phyloP scores from a whole-genome alignment of 2,797 vertebrate genomes.

The Lacerta agilis region DNA sequence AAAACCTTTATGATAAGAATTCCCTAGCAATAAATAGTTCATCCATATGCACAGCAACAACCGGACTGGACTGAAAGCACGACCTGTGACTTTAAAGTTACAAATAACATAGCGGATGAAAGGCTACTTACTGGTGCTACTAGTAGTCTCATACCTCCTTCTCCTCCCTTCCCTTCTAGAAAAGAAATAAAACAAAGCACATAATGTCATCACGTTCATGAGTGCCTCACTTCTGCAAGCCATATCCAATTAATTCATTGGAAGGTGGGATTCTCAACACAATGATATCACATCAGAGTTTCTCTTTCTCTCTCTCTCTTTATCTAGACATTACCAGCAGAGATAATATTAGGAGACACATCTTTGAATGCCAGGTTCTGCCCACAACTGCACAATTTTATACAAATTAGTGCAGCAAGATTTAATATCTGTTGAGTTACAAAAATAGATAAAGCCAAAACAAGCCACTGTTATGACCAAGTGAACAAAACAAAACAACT shows the following conservation, averaged over 20 bases:
- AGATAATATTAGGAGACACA: not conserved
- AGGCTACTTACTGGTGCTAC: not conserved
- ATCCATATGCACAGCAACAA: not conserved
- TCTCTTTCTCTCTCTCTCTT: not conserved
- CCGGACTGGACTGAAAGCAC: not conserved
- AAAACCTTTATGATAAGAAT: not conserved
- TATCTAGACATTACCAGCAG: not conserved
- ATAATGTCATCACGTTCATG: not conserved
- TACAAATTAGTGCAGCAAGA: not conserved
- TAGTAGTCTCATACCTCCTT: not conserved
- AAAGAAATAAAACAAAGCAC: not conserved
- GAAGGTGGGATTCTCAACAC: not conserved
- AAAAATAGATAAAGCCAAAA: slow-evolving; percentile 1
- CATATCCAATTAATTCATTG: not conserved
- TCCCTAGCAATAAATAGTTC: not conserved
- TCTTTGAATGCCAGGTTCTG: not conserved
- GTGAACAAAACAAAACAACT: not conserved
- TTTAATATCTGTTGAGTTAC: not conserved
- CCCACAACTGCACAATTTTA: not conserved
- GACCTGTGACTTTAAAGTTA: not conserved
- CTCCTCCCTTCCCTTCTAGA: not conserved
- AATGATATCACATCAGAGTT: not conserved
- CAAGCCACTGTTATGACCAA: not conserved
- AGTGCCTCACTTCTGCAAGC: not conserved
- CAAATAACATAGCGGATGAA: not conserved